These are phyloP conservation scores for Lissonota sp. DNA, from an alignment of 2,888 invertebrate species.

Conservation along the genomic window DNA sequence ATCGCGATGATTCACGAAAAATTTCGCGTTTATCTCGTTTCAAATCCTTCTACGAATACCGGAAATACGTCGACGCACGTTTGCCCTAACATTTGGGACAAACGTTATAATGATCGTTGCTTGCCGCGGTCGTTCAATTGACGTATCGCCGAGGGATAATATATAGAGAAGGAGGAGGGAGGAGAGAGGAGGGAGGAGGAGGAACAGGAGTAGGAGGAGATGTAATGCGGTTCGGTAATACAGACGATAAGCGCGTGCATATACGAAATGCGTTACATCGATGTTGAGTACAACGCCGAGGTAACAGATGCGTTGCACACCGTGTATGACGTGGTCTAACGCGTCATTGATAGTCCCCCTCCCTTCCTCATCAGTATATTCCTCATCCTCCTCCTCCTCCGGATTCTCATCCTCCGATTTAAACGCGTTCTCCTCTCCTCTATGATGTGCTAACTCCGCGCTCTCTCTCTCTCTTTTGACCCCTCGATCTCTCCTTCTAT, in stretches of 20 bases:
- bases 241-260: conserved; percentile 36
- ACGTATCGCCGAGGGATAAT: conserved; percentile 79
- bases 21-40: not conserved
- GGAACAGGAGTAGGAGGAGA: no score
- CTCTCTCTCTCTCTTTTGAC: conserved; percentile 30
- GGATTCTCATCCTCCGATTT: conserved; percentile 47
- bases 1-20: not conserved
- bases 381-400: conserved; percentile 59
- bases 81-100: conserved; percentile 64
- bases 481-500: conserved; percentile 37
- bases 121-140: conserved; percentile 72
- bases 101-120: conserved; percentile 80
- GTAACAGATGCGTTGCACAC: conserved; percentile 79
- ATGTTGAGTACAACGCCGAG: conserved; percentile 52
- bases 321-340: conserved; percentile 76
- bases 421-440: conserved; percentile 21
- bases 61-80: conserved; percentile 50
- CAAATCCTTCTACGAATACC: not conserved
- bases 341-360: conserved; percentile 77
- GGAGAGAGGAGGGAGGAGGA: no score
- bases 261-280: conserved; percentile 18
- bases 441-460: conserved; percentile 45
- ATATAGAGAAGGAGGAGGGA: conserved; percentile 69
- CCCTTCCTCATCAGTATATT: conserved; percentile 23
- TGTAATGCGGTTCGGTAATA: conserved; percentile 46